Base-by-base conservation (phyloP, 2,113 vertebrate genomes). In the Silurus glanis region DNA sequence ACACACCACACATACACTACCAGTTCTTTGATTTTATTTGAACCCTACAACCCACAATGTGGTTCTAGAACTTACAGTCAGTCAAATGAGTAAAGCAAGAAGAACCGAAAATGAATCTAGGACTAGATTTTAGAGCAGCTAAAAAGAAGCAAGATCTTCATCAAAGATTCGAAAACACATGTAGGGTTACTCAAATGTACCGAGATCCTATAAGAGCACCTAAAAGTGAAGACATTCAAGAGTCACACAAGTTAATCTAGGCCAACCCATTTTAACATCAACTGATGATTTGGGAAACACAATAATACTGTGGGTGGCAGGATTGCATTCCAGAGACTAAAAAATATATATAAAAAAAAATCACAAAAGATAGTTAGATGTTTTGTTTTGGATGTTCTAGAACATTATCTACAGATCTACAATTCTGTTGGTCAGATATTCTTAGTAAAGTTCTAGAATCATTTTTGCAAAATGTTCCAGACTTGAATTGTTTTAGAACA, bases 1-100 rank as follows among this genome's bases (percentile, higher is more conserved):
- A 62, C 76, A 88, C 56, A 85, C 81, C 53, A 81, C 61, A 66
- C 80, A 72, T 55, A 80, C 56, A 4, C 71, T 47, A 72, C 71
- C 49, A 47, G 47, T 71, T 71, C 14, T 51, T 51, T 49, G 47
- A 75, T 51, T 53, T 6, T 5, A 6, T 51, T 75, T 75, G 72
- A 75, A 53, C 49, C 47, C 71, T 23, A 21, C 9, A 74, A 51
- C 45, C 45, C 55, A 83, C n/a, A 74, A 51, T 78, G 64, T 37
- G 62, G 49, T 51, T 64, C 23, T 28, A 67, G 64, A 28, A 28
- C 13, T n/a, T 10, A 12, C 10, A 28, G n/a, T 25, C 64, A 28
- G 64, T 25, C 23, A 67, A 67, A 67, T 28, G 64, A 67, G 64
- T 67, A 28, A 67, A 67, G 28, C 28, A 67, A 67, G n/a, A 67